A percentile compares a stretch with the other conserved stretches of the same genome.
Conservation (phyloP, 2,888 invertebrate species). For the Aspidiotus rigidus region DNA sequence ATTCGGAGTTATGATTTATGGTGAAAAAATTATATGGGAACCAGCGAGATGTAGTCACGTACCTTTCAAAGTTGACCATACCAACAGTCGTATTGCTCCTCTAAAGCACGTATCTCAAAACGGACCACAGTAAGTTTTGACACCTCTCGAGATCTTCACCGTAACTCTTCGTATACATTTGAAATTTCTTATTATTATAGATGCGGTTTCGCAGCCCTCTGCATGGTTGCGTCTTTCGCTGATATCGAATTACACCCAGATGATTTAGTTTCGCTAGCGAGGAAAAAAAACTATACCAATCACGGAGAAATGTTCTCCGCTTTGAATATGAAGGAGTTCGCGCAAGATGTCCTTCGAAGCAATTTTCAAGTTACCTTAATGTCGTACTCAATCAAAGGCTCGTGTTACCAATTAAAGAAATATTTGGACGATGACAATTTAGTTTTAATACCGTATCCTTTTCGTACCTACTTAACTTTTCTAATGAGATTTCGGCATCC, state of each 20-base stretch:
- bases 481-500: neutral
- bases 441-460: constrained; percentile 58
- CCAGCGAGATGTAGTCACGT: neutral
- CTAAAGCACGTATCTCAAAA: constrained; percentile 14
- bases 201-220: constrained; percentile 79
- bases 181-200: constrained; percentile 45
- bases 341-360: constrained; percentile 49
- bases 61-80: neutral
- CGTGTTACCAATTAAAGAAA: constrained; percentile 45
- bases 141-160: neutral
- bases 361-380: constrained; percentile 45
- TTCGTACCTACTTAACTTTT: constrained; percentile 34
- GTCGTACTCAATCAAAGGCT: constrained; percentile 46
- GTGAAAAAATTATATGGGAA: constrained; percentile 17
- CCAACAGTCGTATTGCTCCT: constrained; percentile 6
- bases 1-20: neutral
- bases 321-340: constrained; percentile 55
- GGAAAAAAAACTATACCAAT: constrained; percentile 56
- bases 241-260: constrained; percentile 53
- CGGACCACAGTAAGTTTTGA: constrained; percentile 22
- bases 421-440: constrained; percentile 51
- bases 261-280: constrained; percentile 51
- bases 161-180: too few species aligned
- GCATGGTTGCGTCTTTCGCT: constrained; percentile 60
- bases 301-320: constrained; percentile 87